Evolutionary conservation across 2,888 invertebrate species (phyloP).

Genomic region (Chrysodeixis includens): DNA sequence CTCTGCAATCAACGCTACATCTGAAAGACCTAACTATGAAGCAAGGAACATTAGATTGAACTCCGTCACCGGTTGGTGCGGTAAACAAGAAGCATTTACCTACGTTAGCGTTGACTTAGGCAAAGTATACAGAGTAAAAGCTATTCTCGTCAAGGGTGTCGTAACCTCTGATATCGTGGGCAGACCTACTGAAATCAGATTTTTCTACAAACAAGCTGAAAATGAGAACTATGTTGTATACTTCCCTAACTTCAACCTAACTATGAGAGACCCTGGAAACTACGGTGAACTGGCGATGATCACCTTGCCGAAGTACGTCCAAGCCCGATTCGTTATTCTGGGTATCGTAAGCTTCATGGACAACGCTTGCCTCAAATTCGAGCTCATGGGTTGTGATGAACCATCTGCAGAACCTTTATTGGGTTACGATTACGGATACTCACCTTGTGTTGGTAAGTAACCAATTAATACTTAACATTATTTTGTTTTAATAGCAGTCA

Average conservation of each 20-base stretch:
- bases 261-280: conserved; percentile 98
- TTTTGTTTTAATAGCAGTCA: too few relatives aligned
- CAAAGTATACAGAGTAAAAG: conserved; percentile 97
- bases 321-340: conserved; percentile 97
- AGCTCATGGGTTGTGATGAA: conserved; percentile 98
- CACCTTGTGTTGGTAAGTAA: conserved; percentile 95
- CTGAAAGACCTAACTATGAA: conserved; percentile 97
- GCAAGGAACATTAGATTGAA: conserved; percentile 96
- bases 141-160: conserved; percentile 97
- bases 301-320: conserved; percentile 97
- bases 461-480: too few relatives aligned
- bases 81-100: conserved; percentile 98
- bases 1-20: conserved; percentile 98
- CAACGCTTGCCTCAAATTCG: conserved; percentile 98
- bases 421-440: conserved; percentile 97
- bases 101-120: conserved; percentile 98
- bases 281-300: conserved; percentile 99
- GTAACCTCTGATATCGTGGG: conserved; percentile 98
- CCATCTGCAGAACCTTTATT: conserved; percentile 94
- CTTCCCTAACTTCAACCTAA: conserved; percentile 98
- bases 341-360: conserved; percentile 99
- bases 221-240: conserved; percentile 98
- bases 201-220: conserved; percentile 98
- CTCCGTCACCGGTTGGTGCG: conserved; percentile 98
- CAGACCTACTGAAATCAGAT: conserved; percentile 98